Percentiles rank a stretch among this genome's conserved stretches.
phyloP scores from a whole-genome alignment of 2,797 vertebrate species.

The Falco rusticolus region DNA sequence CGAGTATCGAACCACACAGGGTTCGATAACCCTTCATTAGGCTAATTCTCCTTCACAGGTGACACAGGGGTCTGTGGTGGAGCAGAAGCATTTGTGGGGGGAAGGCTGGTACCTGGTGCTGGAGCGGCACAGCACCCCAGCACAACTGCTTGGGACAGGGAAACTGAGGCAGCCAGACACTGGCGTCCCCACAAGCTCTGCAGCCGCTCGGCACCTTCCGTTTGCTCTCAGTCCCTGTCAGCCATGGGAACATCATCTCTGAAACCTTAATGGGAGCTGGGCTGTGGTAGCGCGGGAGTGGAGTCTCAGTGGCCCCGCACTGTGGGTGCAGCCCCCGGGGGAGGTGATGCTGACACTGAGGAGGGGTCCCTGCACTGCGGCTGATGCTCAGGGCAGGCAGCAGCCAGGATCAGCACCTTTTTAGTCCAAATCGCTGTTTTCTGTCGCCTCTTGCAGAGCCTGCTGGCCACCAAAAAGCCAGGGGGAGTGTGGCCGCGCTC shows the following conservation, averaged over 20 bases:
- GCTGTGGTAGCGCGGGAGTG: not conserved
- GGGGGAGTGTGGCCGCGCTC: not conserved
- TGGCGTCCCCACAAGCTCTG: not conserved
- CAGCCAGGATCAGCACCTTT: not conserved
- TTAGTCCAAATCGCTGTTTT: not conserved
- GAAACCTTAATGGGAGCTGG: not conserved
- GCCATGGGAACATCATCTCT: not conserved
- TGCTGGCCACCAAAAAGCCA: not conserved
- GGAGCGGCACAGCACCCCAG: not conserved
- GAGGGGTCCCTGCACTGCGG: not conserved
- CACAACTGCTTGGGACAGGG: not conserved
- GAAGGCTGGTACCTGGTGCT: not conserved
- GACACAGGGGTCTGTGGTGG: not conserved
- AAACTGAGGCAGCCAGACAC: not conserved
- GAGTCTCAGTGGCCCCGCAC: not conserved
- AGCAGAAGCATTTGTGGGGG: not conserved
- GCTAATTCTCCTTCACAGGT: no score
- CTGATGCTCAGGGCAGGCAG: not conserved
- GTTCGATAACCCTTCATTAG: not conserved
- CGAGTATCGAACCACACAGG: no score
- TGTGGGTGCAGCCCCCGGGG: not conserved
- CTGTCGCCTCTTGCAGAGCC: not conserved
- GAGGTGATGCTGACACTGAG: not conserved
- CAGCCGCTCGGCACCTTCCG: fast-evolving
- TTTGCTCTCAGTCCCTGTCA: not conserved